Evolutionary conservation across 2,888 invertebrate species (phyloP), one percentile per base, ranked within the genome.

Genomic region (Parnassius apollo): DNA sequence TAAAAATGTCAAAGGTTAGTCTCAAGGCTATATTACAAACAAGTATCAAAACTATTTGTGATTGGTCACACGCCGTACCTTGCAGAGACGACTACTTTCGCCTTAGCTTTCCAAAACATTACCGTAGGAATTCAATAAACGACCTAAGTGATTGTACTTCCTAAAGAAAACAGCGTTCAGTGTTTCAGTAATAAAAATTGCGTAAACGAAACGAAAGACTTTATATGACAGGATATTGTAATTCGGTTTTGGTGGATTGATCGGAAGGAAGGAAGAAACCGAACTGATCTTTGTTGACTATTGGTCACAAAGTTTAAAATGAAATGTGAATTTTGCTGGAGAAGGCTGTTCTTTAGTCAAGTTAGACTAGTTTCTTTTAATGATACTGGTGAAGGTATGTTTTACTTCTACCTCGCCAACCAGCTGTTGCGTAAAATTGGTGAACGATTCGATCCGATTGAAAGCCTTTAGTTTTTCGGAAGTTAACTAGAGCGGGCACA

Each of bases 21-120:
- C 35, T 7, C 35, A 35, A 7, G 35, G 35, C 7, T 35, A 35
- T 35, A 46, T 46, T 35, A 58, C 2, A 44, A 8, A 50, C 44
- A 59, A 86, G 82, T 83, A 87, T 81, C 83, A 85, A 85, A 79
- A 81, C 74, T 45, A 3, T 18, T 22, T 56, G 42, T 52, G 25
- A 45, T 44, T 75, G 76, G 81, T 78, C 80, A 79, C 77, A 81
- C 78, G 84, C 70, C 71, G 73, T 74, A 68, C 62, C 64, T 71
- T 62, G 75, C 75, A 76, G 76, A 77, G 56, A 48, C 77, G 76
- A 70, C 82, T 80, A 90, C 90, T 91, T 91, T 91, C 89, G 87
- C 89, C 77, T 74, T 82, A 84, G 83, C 90, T 91, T 90, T 91
- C 90, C 86, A 91, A 90, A 91, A 88, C 84, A 81, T 71, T 68